These are phyloP conservation scores for Orestias chungarensis DNA, from an alignment of 2,797 vertebrate species.

Conservation along the genomic window DNA sequence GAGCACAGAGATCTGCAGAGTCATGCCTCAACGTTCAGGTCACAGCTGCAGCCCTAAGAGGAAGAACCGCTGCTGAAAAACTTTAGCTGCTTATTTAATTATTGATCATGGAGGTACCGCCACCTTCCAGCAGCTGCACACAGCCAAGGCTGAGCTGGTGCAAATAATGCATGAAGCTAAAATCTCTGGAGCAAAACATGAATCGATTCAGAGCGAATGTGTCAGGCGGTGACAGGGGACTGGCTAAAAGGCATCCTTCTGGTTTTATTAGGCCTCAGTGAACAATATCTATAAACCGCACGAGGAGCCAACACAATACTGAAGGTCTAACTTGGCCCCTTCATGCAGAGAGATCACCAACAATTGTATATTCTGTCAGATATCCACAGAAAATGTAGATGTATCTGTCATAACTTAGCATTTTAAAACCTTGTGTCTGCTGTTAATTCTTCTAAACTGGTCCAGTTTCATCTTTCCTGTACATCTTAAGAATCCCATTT, in stretches of 20 bases:
- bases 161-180: conserved; percentile 35
- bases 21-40: conserved; percentile 29
- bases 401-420: background rate
- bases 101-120: conserved; percentile 43
- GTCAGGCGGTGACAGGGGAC: background rate
- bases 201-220: background rate
- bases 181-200: conserved; percentile 5
- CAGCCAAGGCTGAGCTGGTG: background rate
- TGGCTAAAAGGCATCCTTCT: background rate
- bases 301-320: background rate
- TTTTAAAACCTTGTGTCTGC: background rate
- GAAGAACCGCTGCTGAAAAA: conserved; percentile 54
- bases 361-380: background rate
- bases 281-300: background rate
- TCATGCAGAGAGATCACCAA: background rate
- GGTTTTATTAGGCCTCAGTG: background rate
- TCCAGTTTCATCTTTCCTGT: background rate
- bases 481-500: too few species aligned
- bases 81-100: conserved; percentile 61
- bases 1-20: conserved; percentile 34
- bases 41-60: conserved; percentile 12
- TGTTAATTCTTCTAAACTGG: background rate
- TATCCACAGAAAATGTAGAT: background rate
- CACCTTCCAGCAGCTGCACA: conserved; percentile 19
- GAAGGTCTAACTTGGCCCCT: background rate